Percentiles rank a stretch among this genome's conserved stretches.
phyloP scores from a whole-genome alignment of 2,888 invertebrate species.

The Cordilura impudica region DNA sequence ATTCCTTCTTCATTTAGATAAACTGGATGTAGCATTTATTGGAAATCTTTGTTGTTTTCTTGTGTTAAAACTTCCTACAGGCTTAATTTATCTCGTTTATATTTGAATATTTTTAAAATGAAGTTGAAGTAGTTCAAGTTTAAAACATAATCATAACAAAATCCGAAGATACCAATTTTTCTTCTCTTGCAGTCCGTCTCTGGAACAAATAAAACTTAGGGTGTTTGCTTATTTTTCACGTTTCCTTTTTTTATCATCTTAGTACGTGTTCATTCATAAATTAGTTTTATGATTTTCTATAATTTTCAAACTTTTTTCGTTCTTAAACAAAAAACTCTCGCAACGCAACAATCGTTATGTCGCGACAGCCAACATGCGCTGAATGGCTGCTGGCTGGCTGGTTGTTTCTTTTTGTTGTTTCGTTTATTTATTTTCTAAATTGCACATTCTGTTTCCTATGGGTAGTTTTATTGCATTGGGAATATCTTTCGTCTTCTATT shows the following conservation, averaged over 20 bases:
- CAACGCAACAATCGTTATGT: background rate
- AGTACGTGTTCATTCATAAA: conserved; percentile 53
- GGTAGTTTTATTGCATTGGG: background rate
- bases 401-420: background rate
- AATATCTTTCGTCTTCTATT: background rate
- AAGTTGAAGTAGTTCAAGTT: conserved; percentile 18
- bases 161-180: conserved; percentile 4
- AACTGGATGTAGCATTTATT: conserved; percentile 6
- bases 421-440: background rate
- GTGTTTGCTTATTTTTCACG: conserved; percentile 6
- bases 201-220: conserved; percentile 23
- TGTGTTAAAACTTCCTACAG: conserved; percentile 43
- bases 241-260: conserved; percentile 6
- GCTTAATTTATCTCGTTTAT: conserved; percentile 3
- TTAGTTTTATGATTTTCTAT: conserved; percentile 40
- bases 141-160: background rate
- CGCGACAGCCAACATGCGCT: background rate
- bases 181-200: background rate
- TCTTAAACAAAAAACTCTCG: background rate
- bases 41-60: background rate
- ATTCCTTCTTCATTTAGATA: conserved; percentile 20
- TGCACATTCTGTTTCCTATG: background rate
- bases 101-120: conserved; percentile 29
- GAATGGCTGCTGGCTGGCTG: background rate
- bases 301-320: background rate